Base-by-base conservation (phyloP, 30 jellyfish, hydroid and myxozoan species). In the Turritopsis rubra region DNA sequence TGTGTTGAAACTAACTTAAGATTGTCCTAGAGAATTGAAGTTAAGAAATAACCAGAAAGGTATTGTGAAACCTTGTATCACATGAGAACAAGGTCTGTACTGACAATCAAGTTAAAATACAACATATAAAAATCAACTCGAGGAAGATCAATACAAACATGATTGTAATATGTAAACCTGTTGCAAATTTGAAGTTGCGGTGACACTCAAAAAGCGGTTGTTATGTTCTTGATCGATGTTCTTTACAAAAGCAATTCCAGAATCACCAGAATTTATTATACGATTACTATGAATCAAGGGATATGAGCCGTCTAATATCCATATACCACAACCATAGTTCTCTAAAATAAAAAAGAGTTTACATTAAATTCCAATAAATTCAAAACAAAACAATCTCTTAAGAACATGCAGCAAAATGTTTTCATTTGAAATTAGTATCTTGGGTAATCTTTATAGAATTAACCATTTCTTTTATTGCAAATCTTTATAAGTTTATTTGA, bases 231-330 rank as follows among this genome's bases (percentile, higher is more conserved):
- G 81, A 71, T 91, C 97, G 80, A 90, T 86, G 52, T 91, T 82
- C 81, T 89, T 91, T 18, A 91, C 95, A 68, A 91, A 91, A 7
- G 95, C 96, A 52, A 91, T 91, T 54, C 97, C 97, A 13, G 96
- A 81, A 71, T 87, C 91, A 22, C 97, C 97, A 41, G 94, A 91
- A 13, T 86, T 84, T 18, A 65, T 87, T n/a, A 91, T 91, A 54
- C 93, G 81, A 73, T 91, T 91, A 18, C 96, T 91, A 68, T 91
- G 97, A 72, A 91, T 84, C 70, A 91, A 75, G 31, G 97, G 97
- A 75, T 87, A 92, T 7, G 97, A 94, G 68, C 97, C 95, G 53
- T 87, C 97, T 54, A 86, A 81, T 16, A 91, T 87, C 97, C 97
- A 91, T 27, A 91, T 66, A 1, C 97, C 97, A 79, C 96, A 91